These are phyloP conservation scores for Chondrilla cf. caribensis DNA, from an alignment of 37 sponge, comb jelly and placozoan genomes.

Conservation along the genomic window DNA sequence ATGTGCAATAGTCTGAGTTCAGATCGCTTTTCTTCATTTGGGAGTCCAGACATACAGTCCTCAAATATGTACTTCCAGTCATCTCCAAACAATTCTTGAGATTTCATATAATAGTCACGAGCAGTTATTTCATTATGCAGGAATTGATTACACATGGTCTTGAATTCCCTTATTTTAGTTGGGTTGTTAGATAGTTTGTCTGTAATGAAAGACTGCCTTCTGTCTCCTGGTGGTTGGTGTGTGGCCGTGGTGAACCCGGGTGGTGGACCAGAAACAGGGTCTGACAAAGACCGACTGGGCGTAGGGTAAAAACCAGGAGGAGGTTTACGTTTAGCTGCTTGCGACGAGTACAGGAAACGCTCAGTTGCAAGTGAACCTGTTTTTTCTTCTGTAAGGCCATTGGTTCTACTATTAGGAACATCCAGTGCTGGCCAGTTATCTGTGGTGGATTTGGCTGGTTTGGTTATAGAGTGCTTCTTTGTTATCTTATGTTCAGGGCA, in stretches of 20 bases:
- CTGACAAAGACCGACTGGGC: neutral
- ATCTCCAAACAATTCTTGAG: constrained; percentile 14
- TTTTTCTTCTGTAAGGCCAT: neutral
- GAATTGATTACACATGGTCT: neutral
- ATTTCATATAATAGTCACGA: constrained; percentile 19
- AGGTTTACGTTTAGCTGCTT: neutral
- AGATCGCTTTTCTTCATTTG: neutral
- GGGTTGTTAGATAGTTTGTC: neutral
- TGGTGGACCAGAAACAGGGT: neutral
- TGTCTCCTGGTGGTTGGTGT: neutral
- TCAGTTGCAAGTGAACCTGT: neutral
- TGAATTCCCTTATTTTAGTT: neutral
- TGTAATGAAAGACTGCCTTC: neutral
- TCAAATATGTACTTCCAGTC: constrained; percentile 21
- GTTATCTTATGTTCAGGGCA: no score
- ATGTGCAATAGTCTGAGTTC: neutral
- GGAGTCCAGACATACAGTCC: neutral
- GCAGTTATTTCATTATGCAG: neutral
- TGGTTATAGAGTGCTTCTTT: neutral
- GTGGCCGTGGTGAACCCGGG: neutral
- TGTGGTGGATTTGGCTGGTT: neutral
- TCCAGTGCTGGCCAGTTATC: constrained; percentile 7
- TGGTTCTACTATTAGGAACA: neutral
- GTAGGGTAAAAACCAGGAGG: neutral
- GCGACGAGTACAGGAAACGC: neutral